Conservation (phyloP, 2,113 vertebrate genomes). For the Ia io region DNA sequence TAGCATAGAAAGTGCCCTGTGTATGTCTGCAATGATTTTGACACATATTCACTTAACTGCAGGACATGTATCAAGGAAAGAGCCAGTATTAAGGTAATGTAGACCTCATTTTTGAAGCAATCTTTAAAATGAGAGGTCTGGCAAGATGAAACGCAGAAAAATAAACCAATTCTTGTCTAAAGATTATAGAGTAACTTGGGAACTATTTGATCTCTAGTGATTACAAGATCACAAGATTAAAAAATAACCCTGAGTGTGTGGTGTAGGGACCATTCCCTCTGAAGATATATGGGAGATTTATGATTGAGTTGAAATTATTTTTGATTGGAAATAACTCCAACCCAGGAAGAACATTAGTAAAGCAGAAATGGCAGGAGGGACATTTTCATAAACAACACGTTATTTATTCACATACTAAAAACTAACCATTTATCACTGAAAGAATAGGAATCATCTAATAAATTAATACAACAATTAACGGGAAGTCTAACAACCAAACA, state of each 20-base stretch:
- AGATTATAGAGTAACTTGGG: conserved; percentile 64
- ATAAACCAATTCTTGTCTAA: conserved; percentile 72
- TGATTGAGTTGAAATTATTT: conserved; percentile 55
- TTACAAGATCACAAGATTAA: conserved; percentile 74
- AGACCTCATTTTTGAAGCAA: conserved; percentile 48
- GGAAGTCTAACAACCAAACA: not conserved
- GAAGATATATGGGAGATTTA: conserved; percentile 42
- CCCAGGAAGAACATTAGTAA: conserved; percentile 18
- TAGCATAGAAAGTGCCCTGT: not conserved
- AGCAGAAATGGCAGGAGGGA: not conserved
- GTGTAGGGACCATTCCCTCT: conserved; percentile 50
- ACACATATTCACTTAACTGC: not conserved
- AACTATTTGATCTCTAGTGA: conserved; percentile 67
- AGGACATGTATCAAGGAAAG: conserved; percentile 13
- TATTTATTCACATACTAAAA: conserved; percentile 14
- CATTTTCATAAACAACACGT: not conserved
- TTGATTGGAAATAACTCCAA: conserved; percentile 57
- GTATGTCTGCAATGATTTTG: not conserved
- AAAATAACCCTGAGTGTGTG: conserved; percentile 50
- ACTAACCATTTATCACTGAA: not conserved
- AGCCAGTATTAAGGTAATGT: conserved; percentile 18
- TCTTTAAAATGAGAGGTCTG: conserved; percentile 50
- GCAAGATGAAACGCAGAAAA: conserved; percentile 56
- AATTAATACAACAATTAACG: not conserved
- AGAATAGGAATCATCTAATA: not conserved